phyloP scores from a whole-genome alignment of 92 coral and sea anemone genomes.

The Pocillopora grandis region DNA sequence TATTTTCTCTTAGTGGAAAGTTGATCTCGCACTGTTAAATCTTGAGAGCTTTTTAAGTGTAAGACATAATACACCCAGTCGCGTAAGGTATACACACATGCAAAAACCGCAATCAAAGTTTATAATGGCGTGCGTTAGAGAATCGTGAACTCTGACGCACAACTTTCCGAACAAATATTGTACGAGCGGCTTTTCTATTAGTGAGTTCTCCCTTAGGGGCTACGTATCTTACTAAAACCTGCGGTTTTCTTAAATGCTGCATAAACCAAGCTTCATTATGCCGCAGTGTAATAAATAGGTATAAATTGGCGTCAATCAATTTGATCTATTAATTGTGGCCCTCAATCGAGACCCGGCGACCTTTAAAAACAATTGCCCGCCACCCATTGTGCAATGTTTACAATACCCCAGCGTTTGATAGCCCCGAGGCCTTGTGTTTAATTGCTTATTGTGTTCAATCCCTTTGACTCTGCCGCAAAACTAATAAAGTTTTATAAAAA shows the following conservation, averaged over 20 bases:
- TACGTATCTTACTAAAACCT: conserved; percentile 62
- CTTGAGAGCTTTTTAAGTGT: not conserved
- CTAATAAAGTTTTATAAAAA: conserved; percentile 40
- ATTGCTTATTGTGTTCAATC: conserved; percentile 72
- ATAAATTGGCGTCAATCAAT: conserved; percentile 96
- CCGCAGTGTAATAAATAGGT: conserved; percentile 89
- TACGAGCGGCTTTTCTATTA: conserved; percentile 35
- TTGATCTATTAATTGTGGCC: conserved; percentile 87
- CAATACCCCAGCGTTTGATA: conserved; percentile 58
- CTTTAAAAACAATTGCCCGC: conserved; percentile 79
- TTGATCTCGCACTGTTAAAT: not conserved
- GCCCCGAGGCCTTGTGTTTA: conserved; percentile 70
- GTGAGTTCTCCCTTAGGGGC: conserved; percentile 25
- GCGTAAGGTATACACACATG: not conserved
- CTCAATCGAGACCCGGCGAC: conserved; percentile 71
- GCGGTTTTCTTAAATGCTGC: conserved; percentile 64
- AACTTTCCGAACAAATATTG: conserved; percentile 7
- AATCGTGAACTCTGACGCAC: not conserved
- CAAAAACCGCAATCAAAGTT: not conserved
- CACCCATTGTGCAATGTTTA: conserved; percentile 75
- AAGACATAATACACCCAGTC: not conserved
- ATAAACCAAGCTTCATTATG: conserved; percentile 64
- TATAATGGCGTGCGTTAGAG: not conserved
- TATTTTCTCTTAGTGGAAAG: not conserved
- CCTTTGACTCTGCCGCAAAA: conserved; percentile 79